Percentiles rank a stretch among this genome's conserved stretches.
Conservation (phyloP, 2,113 vertebrate genomes). For the Agelaius phoeniceus region DNA sequence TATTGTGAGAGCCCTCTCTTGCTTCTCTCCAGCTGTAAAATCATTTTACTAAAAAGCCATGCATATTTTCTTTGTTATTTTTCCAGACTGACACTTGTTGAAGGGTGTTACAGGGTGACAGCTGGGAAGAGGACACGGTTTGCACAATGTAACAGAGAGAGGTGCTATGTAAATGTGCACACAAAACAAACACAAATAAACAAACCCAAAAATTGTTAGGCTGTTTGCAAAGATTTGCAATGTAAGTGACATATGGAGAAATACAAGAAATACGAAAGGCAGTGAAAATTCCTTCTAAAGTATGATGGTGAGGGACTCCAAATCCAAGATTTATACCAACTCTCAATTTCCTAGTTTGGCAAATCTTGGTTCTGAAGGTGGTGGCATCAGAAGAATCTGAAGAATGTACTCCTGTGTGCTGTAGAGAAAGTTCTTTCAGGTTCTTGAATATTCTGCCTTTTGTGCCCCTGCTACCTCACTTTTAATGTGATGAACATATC, state of each 20-base stretch:
- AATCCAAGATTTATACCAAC: neutral
- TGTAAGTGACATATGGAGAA: neutral
- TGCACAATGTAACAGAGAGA: neutral
- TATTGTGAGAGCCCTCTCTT: neutral
- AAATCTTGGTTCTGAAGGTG: neutral
- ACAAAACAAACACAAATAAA: neutral
- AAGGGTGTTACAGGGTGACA: neutral
- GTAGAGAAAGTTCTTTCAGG: neutral
- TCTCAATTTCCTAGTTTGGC: neutral
- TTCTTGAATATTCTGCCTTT: neutral
- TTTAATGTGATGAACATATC: neutral
- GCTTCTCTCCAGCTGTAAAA: neutral
- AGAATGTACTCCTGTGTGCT: neutral
- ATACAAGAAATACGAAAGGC: neutral
- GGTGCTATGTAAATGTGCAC: neutral
- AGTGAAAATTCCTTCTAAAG: neutral
- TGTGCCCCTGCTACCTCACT: neutral
- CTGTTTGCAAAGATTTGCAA: neutral
- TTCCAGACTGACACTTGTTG: neutral
- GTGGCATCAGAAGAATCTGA: neutral
- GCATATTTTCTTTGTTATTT: neutral
- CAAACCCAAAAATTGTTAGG: rapidly evolving
- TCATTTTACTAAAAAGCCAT: neutral
- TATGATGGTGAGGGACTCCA: neutral
- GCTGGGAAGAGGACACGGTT: neutral